A percentile compares a stretch with the other conserved stretches of the same genome.
Conservation (phyloP, 2,113 vertebrate genomes). For the Epinephelus moara region DNA sequence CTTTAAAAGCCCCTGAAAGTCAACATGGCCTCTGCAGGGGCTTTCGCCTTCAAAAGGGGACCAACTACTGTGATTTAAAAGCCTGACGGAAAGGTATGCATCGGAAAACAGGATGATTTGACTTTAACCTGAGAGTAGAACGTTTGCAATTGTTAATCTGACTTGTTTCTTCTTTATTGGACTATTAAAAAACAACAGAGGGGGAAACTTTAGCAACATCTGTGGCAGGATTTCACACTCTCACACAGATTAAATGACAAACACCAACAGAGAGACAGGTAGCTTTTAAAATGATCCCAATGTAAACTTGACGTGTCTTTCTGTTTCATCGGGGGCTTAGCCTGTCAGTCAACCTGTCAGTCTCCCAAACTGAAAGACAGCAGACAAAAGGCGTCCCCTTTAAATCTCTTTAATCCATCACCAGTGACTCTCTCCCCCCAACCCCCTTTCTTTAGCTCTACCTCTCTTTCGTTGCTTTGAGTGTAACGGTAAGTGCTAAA, state of each 20-base stretch:
- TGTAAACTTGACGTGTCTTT: constrained; percentile 29
- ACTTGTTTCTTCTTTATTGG: background rate
- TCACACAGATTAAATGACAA: constrained; percentile 40
- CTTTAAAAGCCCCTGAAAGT: constrained; percentile 72
- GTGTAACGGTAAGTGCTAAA: constrained; percentile 30
- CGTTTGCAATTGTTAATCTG: background rate
- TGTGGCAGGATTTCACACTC: constrained; percentile 15
- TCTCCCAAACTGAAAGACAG: constrained; percentile 18
- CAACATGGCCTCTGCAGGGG: constrained; percentile 60
- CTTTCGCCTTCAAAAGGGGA: constrained; percentile 48
- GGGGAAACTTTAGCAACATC: background rate
- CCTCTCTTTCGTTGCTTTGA: constrained; percentile 21
- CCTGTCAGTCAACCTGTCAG: constrained; percentile 48
- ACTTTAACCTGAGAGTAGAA: background rate
- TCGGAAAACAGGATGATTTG: constrained; percentile 27
- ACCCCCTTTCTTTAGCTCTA: background rate
- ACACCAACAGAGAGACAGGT: constrained; percentile 18
- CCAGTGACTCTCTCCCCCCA: constrained; percentile 8
- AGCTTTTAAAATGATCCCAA: constrained; percentile 43
- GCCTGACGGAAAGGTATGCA: constrained; percentile 45
- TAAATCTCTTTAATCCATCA: constrained; percentile 54
- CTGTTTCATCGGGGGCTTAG: constrained; percentile 37
- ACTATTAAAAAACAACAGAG: background rate
- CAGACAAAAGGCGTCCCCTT: constrained; percentile 32
- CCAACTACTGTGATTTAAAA: constrained; percentile 53